A percentile compares a stretch with the other conserved stretches of the same genome.
phyloP scores from a whole-genome alignment of 2,113 vertebrate species.

The Corvus cornix region DNA sequence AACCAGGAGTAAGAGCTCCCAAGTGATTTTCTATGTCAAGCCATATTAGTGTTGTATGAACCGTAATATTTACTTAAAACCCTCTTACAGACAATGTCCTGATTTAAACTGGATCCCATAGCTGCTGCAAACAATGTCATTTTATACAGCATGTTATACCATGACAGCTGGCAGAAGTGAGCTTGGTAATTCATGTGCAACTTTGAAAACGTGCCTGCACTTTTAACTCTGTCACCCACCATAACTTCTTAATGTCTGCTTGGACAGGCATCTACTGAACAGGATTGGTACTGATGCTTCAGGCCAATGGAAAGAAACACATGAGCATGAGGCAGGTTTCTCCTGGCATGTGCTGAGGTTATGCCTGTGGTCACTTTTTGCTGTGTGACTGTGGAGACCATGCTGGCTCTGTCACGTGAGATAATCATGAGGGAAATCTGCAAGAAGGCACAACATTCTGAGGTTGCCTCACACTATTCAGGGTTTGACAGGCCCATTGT shows the following conservation, averaged over 20 bases:
- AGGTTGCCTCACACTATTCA: background rate
- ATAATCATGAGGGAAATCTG: background rate
- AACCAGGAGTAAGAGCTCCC: background rate
- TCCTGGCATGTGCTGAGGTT: background rate
- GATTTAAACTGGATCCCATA: background rate
- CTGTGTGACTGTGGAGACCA: background rate
- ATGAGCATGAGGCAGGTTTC: background rate
- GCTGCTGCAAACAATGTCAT: background rate
- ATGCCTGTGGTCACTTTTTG: background rate
- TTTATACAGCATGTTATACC: background rate
- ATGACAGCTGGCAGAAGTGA: background rate
- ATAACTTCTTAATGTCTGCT: background rate
- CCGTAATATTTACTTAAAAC: background rate
- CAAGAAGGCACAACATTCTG: background rate
- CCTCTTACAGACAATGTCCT: background rate
- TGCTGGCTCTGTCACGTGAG: background rate
- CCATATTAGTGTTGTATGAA: background rate
- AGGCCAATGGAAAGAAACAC: background rate
- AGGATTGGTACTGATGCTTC: background rate
- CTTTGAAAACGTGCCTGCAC: background rate
- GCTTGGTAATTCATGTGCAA: background rate
- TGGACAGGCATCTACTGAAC: background rate
- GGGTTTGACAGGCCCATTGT: conserved; percentile 1
- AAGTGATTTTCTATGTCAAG: background rate
- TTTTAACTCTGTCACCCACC: background rate